Evolutionary conservation across 2,888 invertebrate genomes (phyloP).

Genomic region (Ariolimax columbianus): DNA sequence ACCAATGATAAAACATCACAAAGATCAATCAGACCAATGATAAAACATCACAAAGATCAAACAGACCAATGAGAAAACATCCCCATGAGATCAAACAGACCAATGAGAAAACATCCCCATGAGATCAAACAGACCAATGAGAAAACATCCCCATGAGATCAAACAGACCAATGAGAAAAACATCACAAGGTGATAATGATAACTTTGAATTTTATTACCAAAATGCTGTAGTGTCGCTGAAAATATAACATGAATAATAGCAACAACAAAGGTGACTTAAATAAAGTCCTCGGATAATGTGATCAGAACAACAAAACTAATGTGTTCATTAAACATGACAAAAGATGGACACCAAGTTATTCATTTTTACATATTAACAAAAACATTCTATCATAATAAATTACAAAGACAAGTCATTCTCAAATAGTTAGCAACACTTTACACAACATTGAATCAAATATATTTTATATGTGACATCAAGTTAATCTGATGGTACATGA

Average conservation of each 20-base stretch:
- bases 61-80: too few species aligned
- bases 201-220: background rate
- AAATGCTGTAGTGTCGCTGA: background rate
- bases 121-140: too few species aligned
- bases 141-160: too few species aligned
- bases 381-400: background rate
- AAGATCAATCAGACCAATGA: too few species aligned
- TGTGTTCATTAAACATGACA: background rate
- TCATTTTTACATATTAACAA: constrained; percentile 2
- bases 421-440: background rate
- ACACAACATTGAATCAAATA: background rate
- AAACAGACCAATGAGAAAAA: too few species aligned
- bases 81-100: too few species aligned
- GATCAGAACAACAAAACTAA: constrained; percentile 5
- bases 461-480: too few species aligned
- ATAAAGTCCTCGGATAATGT: background rate
- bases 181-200: too few species aligned
- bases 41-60: too few species aligned
- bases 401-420: background rate
- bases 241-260: background rate
- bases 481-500: too few species aligned
- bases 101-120: too few species aligned
- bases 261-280: constrained; percentile 7
- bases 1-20: too few species aligned
- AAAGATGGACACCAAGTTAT: background rate